Evolutionary conservation across 2,888 invertebrate genomes (phyloP), one percentile per base, ranked within the genome.

Genomic region (Philereme vetulata): DNA sequence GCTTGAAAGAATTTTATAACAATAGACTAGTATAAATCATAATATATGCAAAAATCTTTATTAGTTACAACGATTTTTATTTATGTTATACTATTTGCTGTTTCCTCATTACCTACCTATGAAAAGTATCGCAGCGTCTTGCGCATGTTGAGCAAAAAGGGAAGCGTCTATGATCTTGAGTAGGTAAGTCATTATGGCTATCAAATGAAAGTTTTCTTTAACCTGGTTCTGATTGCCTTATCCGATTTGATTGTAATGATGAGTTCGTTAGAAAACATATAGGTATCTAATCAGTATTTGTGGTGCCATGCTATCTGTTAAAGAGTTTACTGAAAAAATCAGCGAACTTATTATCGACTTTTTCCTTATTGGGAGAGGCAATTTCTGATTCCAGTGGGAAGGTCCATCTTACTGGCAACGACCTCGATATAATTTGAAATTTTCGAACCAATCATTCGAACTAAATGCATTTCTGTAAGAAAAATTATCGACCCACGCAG

Each of bases 181-280:
- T 40, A 46, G 52, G 43, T 71, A 46, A 57, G 43, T 71, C 71
- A 77, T 78, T 82, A 77, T 69, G 60, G 60, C 61, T 59, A 74
- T 77, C 67, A 76, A 77, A 76, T 72, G 75, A 77, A 78, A 78
- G 76, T 77, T 74, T 72, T 81, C 66, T 76, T 73, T 76, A 72
- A 69, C 69, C 72, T 4, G 38, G 38, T 50, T 49, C 50, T 56
- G 56, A 53, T 53, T 48, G 51, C 45, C 33, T 21, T n/a, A 49
- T 38, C 33, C 21, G 11, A 75, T 73, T 9, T 10, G 10, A 49
- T 43, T 57, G 33, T 33, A 42, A 34, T 49, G 49, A 46, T 46
- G 47, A 43, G 38, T 46, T 53, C 34, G 21, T 21, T 21, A 21
- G 2, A 21, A 21, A 21, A 21, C n/a, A 21, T 21, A 21, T 21